phyloP scores from a whole-genome alignment of 2,888 invertebrate species.

The Drosophila incognita region DNA sequence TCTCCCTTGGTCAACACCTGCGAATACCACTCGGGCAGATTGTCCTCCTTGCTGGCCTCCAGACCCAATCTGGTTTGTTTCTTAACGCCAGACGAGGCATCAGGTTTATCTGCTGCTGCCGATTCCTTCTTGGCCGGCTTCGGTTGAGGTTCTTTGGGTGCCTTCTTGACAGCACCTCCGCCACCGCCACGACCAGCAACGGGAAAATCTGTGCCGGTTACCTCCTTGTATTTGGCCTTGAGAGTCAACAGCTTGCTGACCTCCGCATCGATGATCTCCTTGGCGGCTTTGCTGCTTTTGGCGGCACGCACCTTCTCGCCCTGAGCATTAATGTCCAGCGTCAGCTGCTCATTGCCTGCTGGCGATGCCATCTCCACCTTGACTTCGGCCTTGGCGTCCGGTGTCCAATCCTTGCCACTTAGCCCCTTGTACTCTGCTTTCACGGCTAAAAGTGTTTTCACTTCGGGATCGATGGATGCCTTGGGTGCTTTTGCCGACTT shows the following conservation, averaged over 20 bases:
- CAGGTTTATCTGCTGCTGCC: constrained; percentile 62
- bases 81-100: constrained; percentile 88
- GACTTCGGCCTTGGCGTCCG: constrained; percentile 72
- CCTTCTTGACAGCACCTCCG: constrained; percentile 78
- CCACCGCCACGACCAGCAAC: constrained; percentile 81
- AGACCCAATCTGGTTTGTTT: constrained; percentile 97
- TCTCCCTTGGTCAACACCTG: constrained; percentile 96
- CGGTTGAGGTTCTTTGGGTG: constrained; percentile 74
- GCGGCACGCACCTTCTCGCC: constrained; percentile 87
- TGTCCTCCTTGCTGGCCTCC: constrained; percentile 96
- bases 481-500: constrained; percentile 87
- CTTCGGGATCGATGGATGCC: constrained; percentile 85
- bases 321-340: constrained; percentile 86
- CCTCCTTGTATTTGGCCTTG: constrained; percentile 88
- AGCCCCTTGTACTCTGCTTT: constrained; percentile 88
- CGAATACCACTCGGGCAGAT: constrained; percentile 98
- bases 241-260: constrained; percentile 86
- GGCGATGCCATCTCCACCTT: constrained; percentile 42
- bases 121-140: constrained; percentile 82
- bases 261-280: constrained; percentile 85
- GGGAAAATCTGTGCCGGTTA: constrained; percentile 86
- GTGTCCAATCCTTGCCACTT: constrained; percentile 85
- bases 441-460: constrained; percentile 86
- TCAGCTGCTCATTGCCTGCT: constrained; percentile 80
- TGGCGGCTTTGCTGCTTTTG: constrained; percentile 86